A percentile compares a stretch with the other conserved stretches of the same genome.
These are phyloP conservation scores for Cassiopea andromeda DNA, from an alignment of 30 jellyfish, hydroid and myxozoan genomes.

Conservation along the genomic window DNA sequence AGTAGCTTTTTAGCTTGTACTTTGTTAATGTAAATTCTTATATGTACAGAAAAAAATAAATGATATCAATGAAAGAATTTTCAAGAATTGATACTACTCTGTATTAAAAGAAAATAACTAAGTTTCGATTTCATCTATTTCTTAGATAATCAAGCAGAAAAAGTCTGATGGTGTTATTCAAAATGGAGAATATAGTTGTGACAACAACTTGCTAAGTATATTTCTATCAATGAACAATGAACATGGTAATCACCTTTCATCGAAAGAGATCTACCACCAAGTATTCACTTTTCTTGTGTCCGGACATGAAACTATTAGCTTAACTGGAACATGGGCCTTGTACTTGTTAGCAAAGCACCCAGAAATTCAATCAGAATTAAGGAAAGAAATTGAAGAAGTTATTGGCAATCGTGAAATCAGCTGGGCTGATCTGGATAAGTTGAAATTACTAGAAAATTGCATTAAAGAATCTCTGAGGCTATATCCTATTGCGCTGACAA, in stretches of 20 bases:
- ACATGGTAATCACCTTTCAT: conserved; percentile 11
- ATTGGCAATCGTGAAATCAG: conserved; percentile 20
- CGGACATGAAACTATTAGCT: conserved; percentile 74
- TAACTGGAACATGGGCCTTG: conserved; percentile 63
- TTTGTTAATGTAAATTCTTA: too few relatives aligned
- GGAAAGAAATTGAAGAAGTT: conserved; percentile 11
- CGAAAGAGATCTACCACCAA: conserved; percentile 60
- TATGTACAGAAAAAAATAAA: too few relatives aligned
- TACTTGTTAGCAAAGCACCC: conserved; percentile 47
- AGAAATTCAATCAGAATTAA: conserved; percentile 21
- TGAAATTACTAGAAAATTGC: conserved; percentile 50
- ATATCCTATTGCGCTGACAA: conserved; percentile 65
- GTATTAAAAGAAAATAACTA: background rate
- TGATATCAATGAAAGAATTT: too few relatives aligned
- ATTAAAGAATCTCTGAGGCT: conserved; percentile 69
- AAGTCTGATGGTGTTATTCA: background rate
- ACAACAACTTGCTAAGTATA: conserved; percentile 17
- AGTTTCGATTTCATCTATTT: background rate
- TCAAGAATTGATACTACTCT: too few relatives aligned
- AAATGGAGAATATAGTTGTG: background rate
- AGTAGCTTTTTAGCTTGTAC: too few relatives aligned
- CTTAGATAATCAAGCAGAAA: conserved; percentile 35
- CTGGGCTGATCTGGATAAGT: conserved; percentile 43
- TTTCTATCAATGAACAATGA: conserved; percentile 48
- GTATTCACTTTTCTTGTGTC: conserved; percentile 64